Base-by-base conservation (phyloP, 2,113 vertebrate species). In the Cromileptes altivelis region DNA sequence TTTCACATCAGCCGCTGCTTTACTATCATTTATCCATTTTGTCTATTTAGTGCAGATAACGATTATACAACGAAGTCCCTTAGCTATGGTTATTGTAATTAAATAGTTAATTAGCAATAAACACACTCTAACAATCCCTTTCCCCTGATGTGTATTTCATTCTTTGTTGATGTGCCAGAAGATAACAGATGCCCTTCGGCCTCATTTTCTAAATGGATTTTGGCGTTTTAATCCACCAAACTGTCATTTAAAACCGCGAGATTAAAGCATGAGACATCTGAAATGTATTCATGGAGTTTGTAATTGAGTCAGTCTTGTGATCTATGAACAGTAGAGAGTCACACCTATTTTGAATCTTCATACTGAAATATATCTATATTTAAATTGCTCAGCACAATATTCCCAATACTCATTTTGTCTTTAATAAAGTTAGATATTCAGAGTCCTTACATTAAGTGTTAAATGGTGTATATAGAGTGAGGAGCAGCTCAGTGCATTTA, bases 41-140 rank as follows among this genome's bases (percentile, higher is more conserved):
- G 68, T 70, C 50, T 70, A 57, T 50, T 40, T 23, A 73, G 47
- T 45, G 9, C 25, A 78, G 57, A 64, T 77, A 47, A 68, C 69
- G 56, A 68, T 60, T 13, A 37, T 60, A 67, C 21, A 67, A 37
- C 11, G 0, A 21, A 76, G 27, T 60, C 55, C 74, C 25, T 62
- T 14, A 13, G 52, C 77, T 57, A 27, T 33, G 42, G 25, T 72
- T 63, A 50, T 68, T 72, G 25, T 23, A 72, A 68, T 76, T 53
- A 64, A 64, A 70, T 53, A 64, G 33, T 62, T 83, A 65, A 76
- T 83, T 80, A 61, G 55, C 27, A 30, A 82, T 87, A 75, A 89
- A 76, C 62, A 50, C 19, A 30, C 27, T 64, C 6, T 9, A 14
- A 11, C 21, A 0, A 82, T 80, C 67, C 11, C 52, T 62, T 60